Evolutionary conservation across 2,797 vertebrate genomes (phyloP).

Genomic region (Sparus aurata): DNA sequence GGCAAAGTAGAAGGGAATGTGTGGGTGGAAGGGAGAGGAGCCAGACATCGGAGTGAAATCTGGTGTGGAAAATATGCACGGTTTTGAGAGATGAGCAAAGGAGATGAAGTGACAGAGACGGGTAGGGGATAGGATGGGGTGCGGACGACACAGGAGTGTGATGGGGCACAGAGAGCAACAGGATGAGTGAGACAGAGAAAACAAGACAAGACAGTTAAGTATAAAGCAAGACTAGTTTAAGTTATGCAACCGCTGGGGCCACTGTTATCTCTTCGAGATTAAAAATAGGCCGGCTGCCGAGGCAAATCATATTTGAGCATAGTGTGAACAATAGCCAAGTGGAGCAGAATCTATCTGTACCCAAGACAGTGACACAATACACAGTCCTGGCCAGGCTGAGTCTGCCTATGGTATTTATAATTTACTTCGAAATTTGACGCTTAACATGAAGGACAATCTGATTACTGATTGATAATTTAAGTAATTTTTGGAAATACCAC

Average conservation of each 20-base stretch:
- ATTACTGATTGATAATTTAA: neutral
- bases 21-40: slow-evolving; percentile 53
- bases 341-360: slow-evolving; percentile 48
- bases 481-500: neutral
- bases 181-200: slow-evolving; percentile 17
- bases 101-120: slow-evolving; percentile 43
- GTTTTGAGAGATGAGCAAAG: slow-evolving; percentile 43
- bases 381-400: neutral
- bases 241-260: slow-evolving; percentile 59
- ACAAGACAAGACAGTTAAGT: slow-evolving; percentile 39
- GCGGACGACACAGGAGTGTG: slow-evolving; percentile 23
- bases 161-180: slow-evolving; percentile 24
- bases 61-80: slow-evolving; percentile 28
- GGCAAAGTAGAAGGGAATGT: slow-evolving; percentile 22
- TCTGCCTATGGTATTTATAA: slow-evolving; percentile 10
- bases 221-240: slow-evolving; percentile 52
- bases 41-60: slow-evolving; percentile 40
- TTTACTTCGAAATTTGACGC: neutral
- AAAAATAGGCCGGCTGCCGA: slow-evolving; percentile 68
- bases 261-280: slow-evolving; percentile 47
- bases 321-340: slow-evolving; percentile 52
- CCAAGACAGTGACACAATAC: slow-evolving; percentile 21
- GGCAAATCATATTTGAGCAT: slow-evolving; percentile 60
- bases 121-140: slow-evolving; percentile 18
- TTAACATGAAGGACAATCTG: neutral